phyloP scores from a whole-genome alignment of 2,797 vertebrate species.

The Yasuhikotakia modesta region DNA sequence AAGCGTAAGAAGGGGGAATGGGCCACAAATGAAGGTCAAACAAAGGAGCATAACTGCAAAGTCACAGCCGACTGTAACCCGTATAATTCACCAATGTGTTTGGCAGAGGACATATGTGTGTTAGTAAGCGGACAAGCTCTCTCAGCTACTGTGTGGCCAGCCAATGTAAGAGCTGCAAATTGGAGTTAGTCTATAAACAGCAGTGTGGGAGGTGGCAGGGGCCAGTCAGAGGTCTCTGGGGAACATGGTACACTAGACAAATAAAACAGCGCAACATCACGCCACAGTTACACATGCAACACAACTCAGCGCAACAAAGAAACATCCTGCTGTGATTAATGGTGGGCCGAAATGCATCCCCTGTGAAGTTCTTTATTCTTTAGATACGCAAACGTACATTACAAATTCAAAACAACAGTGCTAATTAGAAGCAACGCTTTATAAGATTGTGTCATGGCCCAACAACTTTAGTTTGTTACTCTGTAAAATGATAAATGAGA shows the following conservation, averaged over 20 bases:
- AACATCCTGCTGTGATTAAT: conserved; percentile 13
- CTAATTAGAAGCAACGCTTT: conserved; percentile 7
- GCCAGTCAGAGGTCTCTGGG: conserved; percentile 32
- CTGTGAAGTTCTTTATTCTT: neutral
- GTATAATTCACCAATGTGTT: conserved; percentile 13
- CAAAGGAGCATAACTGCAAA: conserved; percentile 2
- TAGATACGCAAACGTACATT: neutral
- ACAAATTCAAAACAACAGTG: conserved; percentile 9
- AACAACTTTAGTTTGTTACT: conserved; percentile 3
- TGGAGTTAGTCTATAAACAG: conserved; percentile 54
- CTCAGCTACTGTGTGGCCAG: neutral
- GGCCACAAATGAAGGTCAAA: conserved; percentile 52
- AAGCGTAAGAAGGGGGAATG: conserved; percentile 44
- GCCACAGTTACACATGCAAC: neutral
- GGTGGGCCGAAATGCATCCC: neutral
- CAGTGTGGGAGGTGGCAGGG: conserved; percentile 35
- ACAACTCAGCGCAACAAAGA: neutral
- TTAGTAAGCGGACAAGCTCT: neutral
- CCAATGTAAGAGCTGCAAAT: conserved; percentile 49
- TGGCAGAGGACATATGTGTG: neutral
- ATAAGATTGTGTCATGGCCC: neutral
- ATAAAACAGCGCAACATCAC: conserved; percentile 40
- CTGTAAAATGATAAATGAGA: conserved; percentile 29
- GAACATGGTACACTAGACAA: conserved; percentile 37
- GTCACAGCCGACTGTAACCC: neutral